These are phyloP conservation scores for Acrossocheilus fasciatus DNA, from an alignment of 2,797 vertebrate species.

Conservation along the genomic window DNA sequence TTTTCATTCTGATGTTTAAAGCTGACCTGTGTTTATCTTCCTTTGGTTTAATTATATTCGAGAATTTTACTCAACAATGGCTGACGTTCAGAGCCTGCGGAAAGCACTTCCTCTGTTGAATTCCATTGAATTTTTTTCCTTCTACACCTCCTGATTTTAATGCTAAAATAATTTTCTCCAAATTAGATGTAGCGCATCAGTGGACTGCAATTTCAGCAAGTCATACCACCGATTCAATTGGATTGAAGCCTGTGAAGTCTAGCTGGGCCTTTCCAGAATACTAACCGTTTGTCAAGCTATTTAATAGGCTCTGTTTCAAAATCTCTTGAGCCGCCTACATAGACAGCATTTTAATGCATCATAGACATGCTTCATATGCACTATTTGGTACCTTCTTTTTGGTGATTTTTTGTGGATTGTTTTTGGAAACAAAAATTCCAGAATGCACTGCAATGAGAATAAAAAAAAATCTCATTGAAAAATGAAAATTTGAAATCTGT, in stretches of 20 bases:
- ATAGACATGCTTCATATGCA: neutral
- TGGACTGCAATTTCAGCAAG: slow-evolving; percentile 18
- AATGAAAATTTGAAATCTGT: too few relatives aligned
- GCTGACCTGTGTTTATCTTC: neutral
- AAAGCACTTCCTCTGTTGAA: neutral
- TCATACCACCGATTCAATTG: slow-evolving; percentile 25
- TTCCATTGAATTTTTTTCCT: neutral
- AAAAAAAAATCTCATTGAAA: neutral
- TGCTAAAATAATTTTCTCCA: slow-evolving; percentile 14
- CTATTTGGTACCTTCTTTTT: neutral
- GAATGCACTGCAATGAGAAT: neutral
- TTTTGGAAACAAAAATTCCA: neutral
- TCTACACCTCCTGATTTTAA: slow-evolving; percentile 10
- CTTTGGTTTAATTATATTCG: slow-evolving; percentile 18
- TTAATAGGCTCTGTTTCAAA: slow-evolving; percentile 23
- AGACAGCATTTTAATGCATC: neutral
- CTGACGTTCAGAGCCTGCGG: neutral
- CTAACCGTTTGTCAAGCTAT: slow-evolving; percentile 15
- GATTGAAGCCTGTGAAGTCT: slow-evolving; percentile 27
- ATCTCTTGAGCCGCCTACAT: slow-evolving; percentile 4
- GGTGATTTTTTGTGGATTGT: neutral
- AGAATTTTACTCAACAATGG: neutral
- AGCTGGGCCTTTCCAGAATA: slow-evolving; percentile 29
- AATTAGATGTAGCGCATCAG: slow-evolving; percentile 20
- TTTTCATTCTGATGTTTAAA: slow-evolving; percentile 14